A percentile compares a stretch with the other conserved stretches of the same genome.
Evolutionary conservation across 23 tunicate genomes (phyloP).

Genomic region (Diplosoma virens): DNA sequence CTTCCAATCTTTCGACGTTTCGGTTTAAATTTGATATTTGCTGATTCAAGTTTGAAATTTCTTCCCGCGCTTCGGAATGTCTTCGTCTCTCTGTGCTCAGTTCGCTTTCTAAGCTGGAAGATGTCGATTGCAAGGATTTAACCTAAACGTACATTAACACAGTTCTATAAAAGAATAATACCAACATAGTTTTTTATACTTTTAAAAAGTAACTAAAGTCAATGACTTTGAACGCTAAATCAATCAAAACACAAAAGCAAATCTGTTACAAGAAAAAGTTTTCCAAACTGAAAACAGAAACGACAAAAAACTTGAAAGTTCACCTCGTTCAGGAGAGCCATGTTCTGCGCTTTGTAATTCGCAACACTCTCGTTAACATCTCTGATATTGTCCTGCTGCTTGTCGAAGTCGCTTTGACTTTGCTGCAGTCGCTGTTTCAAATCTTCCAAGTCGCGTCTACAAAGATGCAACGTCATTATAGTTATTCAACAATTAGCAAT

Average conservation of each 20-base stretch:
- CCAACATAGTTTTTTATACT: too few relatives aligned
- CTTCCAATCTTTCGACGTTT: conserved; percentile 34
- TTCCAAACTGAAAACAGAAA: too few relatives aligned
- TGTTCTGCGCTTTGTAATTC: conserved; percentile 51
- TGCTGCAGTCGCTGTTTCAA: conserved; percentile 50
- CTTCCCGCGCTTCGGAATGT: conserved; percentile 49
- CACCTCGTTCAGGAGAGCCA: conserved; percentile 57
- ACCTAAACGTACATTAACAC: not conserved
- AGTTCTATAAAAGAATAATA: not conserved
- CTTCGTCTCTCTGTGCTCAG: conserved; percentile 62
- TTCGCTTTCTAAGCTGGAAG: conserved; percentile 8
- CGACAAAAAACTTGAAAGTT: too few relatives aligned
- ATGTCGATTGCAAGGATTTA: conserved; percentile 29
- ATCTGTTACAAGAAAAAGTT: too few relatives aligned
- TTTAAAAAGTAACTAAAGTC: not conserved
- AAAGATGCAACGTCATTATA: not conserved
- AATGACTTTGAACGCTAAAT: too few relatives aligned
- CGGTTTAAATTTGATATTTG: conserved; percentile 35
- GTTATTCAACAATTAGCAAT: too few relatives aligned
- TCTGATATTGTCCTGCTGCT: conserved; percentile 39
- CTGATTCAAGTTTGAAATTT: conserved; percentile 48
- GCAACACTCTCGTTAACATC: conserved; percentile 46
- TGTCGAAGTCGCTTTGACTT: conserved; percentile 28
- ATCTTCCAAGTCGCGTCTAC: conserved; percentile 65
- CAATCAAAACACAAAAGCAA: too few relatives aligned